Conservation (phyloP, 2,113 vertebrate genomes). For the Nothocercus julius region DNA sequence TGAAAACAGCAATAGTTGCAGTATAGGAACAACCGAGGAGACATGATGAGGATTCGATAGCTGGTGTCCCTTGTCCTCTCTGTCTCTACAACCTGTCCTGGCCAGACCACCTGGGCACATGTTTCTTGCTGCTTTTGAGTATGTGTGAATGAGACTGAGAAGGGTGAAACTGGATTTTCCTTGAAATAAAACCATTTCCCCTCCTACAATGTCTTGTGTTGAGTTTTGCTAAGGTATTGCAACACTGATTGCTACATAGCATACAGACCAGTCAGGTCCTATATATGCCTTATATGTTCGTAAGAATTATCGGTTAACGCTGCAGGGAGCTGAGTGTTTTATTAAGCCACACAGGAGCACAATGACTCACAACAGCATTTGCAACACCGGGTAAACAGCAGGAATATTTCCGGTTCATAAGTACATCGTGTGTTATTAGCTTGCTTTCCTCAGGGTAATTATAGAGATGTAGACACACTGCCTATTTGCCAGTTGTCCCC, state of each 20-base stretch:
- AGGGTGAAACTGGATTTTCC: not conserved
- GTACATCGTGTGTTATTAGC: conserved; percentile 15
- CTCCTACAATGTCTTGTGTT: not conserved
- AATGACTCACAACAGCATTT: conserved; percentile 52
- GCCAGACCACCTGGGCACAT: not conserved
- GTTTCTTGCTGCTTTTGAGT: not conserved
- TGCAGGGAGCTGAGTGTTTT: not conserved
- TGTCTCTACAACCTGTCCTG: accelerated
- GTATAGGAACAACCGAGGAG: not conserved
- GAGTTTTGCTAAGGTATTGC: not conserved
- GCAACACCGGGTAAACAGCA: conserved; percentile 3
- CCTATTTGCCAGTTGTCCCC: not conserved
- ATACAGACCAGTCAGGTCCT: not conserved
- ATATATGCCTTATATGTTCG: not conserved
- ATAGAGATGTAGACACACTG: not conserved
- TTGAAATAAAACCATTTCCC: not conserved
- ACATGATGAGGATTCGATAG: not conserved
- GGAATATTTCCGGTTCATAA: conserved; percentile 31
- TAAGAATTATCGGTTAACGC: conserved; percentile 3
- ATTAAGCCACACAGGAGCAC: not conserved
- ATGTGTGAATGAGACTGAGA: not conserved
- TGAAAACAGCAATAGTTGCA: not conserved
- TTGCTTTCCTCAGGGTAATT: not conserved
- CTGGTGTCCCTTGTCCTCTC: not conserved
- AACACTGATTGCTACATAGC: not conserved